These are phyloP conservation scores for Tragelaphus buxtoni DNA, from an alignment of 2,113 vertebrate species.

Conservation along the genomic window DNA sequence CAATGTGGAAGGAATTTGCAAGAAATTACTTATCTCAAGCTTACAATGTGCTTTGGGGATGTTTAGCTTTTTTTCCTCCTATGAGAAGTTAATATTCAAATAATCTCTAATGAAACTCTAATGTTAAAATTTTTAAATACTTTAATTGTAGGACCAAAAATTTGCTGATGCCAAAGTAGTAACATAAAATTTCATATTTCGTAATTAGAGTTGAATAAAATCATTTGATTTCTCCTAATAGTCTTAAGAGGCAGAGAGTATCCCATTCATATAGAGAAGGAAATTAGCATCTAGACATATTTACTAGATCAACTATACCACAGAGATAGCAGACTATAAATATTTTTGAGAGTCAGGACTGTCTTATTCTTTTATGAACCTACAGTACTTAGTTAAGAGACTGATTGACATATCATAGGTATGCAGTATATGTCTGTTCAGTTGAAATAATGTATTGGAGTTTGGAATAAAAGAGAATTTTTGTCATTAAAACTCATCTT, in stretches of 20 bases:
- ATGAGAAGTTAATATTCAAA: background rate
- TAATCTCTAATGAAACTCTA: background rate
- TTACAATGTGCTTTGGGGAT: background rate
- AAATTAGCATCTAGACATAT: background rate
- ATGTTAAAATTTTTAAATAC: background rate
- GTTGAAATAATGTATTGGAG: background rate
- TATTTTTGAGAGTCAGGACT: background rate
- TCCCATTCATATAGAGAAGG: background rate
- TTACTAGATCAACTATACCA: background rate
- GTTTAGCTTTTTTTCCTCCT: background rate
- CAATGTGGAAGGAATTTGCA: background rate
- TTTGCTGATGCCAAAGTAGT: background rate
- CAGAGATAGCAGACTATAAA: background rate
- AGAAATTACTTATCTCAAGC: background rate
- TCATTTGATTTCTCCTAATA: background rate
- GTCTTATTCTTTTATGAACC: background rate
- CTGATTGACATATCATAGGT: background rate
- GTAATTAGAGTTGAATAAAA: background rate
- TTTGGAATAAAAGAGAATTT: background rate
- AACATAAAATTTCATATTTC: background rate
- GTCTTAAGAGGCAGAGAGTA: background rate
- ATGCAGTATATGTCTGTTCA: background rate
- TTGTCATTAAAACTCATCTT: background rate
- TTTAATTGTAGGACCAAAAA: background rate
- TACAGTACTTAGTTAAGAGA: background rate